Evolutionary conservation across 2,797 vertebrate species (phyloP).

Genomic region (Cossypha polioptera): DNA sequence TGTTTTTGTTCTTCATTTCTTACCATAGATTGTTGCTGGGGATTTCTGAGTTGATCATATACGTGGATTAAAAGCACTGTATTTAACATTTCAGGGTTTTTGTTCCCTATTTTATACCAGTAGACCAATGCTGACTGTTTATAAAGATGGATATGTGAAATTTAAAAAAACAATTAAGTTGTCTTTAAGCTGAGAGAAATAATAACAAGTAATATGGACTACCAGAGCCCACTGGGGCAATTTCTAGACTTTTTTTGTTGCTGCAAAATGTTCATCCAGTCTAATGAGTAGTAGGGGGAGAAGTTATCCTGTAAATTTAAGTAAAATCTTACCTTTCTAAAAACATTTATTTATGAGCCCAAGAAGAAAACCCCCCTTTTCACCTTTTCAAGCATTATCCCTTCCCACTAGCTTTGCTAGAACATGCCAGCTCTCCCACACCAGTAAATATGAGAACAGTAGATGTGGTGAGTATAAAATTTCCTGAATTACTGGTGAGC

Average conservation of each 20-base stretch:
- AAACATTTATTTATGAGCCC: background rate
- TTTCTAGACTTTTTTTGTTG: constrained; percentile 1
- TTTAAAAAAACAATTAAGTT: background rate
- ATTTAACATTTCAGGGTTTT: background rate
- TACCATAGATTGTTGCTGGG: background rate
- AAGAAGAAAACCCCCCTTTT: background rate
- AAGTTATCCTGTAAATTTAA: background rate
- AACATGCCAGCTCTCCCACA: constrained; percentile 3
- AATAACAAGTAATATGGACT: background rate
- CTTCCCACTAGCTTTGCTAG: background rate
- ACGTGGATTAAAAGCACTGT: background rate
- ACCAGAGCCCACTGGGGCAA: background rate
- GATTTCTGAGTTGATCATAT: background rate
- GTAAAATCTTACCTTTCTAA: background rate
- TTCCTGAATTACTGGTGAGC: background rate
- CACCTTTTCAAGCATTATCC: background rate
- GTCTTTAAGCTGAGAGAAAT: background rate
- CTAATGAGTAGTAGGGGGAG: background rate
- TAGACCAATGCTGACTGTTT: background rate
- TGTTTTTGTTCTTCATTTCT: background rate
- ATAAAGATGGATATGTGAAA: background rate
- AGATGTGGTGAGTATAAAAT: background rate
- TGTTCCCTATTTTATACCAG: background rate
- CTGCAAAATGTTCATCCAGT: background rate
- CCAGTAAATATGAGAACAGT: constrained; percentile 1